Percentiles rank a stretch among this genome's conserved stretches.
Conservation (phyloP, 2,113 vertebrate genomes). For the Poeciliopsis turrubarensis region DNA sequence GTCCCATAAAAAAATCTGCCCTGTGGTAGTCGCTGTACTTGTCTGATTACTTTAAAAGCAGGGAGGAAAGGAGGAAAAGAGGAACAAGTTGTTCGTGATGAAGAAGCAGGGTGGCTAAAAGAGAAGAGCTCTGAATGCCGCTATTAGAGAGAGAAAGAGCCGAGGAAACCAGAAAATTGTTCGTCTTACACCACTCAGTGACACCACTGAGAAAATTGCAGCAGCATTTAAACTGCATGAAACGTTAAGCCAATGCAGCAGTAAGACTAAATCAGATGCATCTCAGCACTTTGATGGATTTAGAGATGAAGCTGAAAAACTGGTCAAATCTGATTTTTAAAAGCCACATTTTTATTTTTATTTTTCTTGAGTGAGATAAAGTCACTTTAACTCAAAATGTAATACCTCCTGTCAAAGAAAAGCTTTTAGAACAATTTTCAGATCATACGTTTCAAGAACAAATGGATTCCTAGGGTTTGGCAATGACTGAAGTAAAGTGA, state of each 20-base stretch:
- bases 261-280: not conserved
- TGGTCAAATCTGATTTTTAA: not conserved
- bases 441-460: too few relatives aligned
- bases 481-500: too few relatives aligned
- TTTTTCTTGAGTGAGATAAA: too few relatives aligned
- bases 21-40: not conserved
- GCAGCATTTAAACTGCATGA: not conserved
- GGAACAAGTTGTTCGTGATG: not conserved
- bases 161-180: not conserved
- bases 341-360: not conserved
- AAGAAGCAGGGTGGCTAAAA: not conserved
- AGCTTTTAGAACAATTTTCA: too few relatives aligned
- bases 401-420: too few relatives aligned
- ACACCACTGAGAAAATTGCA: slow-evolving; percentile 1
- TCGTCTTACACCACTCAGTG: not conserved
- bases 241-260: not conserved
- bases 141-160: slow-evolving; percentile 1
- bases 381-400: too few relatives aligned
- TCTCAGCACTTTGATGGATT: not conserved
- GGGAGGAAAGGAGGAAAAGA: not conserved
- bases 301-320: not conserved
- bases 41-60: not conserved
- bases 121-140: not conserved
- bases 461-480: too few relatives aligned
- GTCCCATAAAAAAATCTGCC: not conserved